Base-by-base conservation (phyloP, 2,797 vertebrate genomes). In the Atherinosoma microstoma region DNA sequence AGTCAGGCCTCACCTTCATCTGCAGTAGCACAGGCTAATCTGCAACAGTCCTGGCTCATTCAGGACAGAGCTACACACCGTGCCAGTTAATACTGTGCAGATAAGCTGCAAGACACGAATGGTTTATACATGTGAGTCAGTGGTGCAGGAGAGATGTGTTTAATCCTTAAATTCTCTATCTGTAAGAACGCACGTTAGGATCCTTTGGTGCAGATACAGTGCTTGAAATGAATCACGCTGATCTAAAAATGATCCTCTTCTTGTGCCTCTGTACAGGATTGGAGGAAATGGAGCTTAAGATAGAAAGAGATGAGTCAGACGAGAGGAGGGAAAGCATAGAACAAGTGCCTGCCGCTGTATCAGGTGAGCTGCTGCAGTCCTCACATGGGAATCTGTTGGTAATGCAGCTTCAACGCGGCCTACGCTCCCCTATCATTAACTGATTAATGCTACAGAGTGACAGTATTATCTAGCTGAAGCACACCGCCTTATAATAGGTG, bases 301-400 rank as follows among this genome's bases (percentile, higher is more conserved):
- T 85, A 88, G 82, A 93, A 91, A 84, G 60, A 82, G 80, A 90
- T 89, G 92, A 93, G 87, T 91, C 89, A 91, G 85, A 76, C 70
- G 54, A 67, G 69, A 72, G 34, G 59, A 65, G 68, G 64, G 65
- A 47, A 75, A 60, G 74, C 78, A 70, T 80, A 76, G 68, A 72
- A 79, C 62, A 70, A 79, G 51, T 12, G 74, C 20, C 64, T 69
- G 80, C 67, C 58, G 27, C 73, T 38, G 68, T 68, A 70, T 76
- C 76, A 78, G 80, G 73, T 67, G 61, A 29, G 65, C 64, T 58
- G n/a, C 45, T 61, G 59, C 70, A 42, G 69, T 45, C 86, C 75
- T 70, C 78, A 16, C 40, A 35, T 82, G 84, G 84, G 65, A 66
- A 34, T 58, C 2, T 59, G 53, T 6, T 4, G 63, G 36, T 66